Evolutionary conservation across 2,888 invertebrate species (phyloP), one percentile per base, ranked within the genome.

Genomic region (Xylocampa areola): DNA sequence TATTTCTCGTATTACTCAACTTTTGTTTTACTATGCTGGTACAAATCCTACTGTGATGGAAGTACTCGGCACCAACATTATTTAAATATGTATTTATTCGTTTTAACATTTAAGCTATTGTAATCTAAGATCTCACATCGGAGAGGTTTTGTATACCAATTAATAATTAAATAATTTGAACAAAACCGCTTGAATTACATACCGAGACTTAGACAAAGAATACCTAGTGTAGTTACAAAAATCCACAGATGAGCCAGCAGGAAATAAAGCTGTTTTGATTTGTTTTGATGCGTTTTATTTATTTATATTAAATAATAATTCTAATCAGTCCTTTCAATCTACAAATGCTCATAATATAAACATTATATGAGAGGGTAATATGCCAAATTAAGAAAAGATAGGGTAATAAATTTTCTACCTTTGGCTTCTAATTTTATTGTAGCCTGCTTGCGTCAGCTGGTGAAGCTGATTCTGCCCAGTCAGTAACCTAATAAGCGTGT

Each of bases 181-280:
- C 73, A 73, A 76, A 77, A 68, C 77, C 68, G 54, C 66, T 73
- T 70, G 50, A 60, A 70, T 73, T 61, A 73, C 59, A 73, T 63
- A 61, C 51, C 59, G 73, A 67, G 80, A 80, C 80, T 79, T 78
- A 80, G 77, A 78, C 74, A 77, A 81, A 76, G 72, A 75, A 77
- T 79, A 75, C 74, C 72, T 76, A 83, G 80, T 79, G 86, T 89
- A 90, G 88, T 86, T 83, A 83, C 84, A 86, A 83, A 87, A 87
- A 87, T 87, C 84, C 85, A 84, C 85, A 84, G 86, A 86, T 86
- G 83, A 89, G 88, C 88, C 89, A 91, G 90, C 91, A 85, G 83
- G 80, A 87, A 92, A 92, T 92, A 92, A 82, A 93, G 89, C 91
- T 92, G 93, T 92, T 93, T 92, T 92, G 90, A 93, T 92, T 93